These are phyloP conservation scores for Lasioglossum calceatum DNA, from an alignment of 2,888 invertebrate species.

Conservation along the genomic window DNA sequence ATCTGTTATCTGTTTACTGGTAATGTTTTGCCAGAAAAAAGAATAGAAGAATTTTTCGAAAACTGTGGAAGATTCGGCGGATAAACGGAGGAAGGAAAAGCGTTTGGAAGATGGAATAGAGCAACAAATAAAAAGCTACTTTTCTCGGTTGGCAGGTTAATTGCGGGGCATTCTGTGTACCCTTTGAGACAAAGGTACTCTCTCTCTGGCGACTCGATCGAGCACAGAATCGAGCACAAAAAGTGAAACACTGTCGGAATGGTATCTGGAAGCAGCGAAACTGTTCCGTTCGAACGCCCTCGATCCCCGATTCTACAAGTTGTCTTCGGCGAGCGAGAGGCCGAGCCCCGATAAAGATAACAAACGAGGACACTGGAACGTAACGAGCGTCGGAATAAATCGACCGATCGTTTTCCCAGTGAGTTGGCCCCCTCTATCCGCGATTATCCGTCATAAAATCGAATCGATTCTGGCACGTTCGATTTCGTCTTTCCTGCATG, in stretches of 20 bases:
- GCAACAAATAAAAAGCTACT: background rate
- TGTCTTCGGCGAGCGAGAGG: constrained; percentile 6
- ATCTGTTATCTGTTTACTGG: too few species aligned
- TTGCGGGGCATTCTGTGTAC: background rate
- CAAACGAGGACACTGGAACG: constrained; percentile 45
- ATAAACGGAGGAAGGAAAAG: background rate
- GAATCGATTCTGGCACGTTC: constrained; percentile 51
- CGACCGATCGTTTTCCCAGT: constrained; percentile 44
- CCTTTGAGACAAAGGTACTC: constrained; percentile 3
- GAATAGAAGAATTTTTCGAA: too few species aligned
- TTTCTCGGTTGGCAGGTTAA: background rate
- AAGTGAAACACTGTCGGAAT: constrained; percentile 9
- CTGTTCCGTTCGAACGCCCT: constrained; percentile 14
- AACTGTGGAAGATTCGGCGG: too few species aligned
- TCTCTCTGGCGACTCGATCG: background rate
- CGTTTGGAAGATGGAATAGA: background rate
- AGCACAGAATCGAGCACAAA: background rate
- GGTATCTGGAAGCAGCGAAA: background rate
- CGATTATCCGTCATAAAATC: constrained; percentile 57
- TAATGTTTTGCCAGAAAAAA: too few species aligned
- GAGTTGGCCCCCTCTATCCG: constrained; percentile 20
- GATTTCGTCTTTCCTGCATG: constrained; percentile 15
- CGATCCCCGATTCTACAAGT: constrained; percentile 24
- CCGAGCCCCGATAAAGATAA: constrained; percentile 42
- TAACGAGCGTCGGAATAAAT: constrained; percentile 54